A percentile compares a stretch with the other conserved stretches of the same genome.
phyloP scores from a whole-genome alignment of 2,113 vertebrate genomes.

The Bubo scandiacus region DNA sequence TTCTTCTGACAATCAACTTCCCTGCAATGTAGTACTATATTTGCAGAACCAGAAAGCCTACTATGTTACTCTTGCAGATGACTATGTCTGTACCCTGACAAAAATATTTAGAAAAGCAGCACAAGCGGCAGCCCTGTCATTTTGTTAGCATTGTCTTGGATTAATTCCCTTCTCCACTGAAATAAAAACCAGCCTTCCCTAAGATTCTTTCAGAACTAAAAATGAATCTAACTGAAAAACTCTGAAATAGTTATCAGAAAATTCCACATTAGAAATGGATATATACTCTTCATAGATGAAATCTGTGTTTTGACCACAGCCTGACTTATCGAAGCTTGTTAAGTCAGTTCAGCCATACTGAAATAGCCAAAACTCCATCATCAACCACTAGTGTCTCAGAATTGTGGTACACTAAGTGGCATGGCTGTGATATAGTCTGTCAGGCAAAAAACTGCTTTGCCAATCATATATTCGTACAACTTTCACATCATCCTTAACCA shows the following conservation, averaged over 20 bases:
- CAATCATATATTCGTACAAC: neutral
- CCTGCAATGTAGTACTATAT: neutral
- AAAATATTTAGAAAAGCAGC: constrained; percentile 5
- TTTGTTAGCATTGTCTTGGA: neutral
- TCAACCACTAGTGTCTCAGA: neutral
- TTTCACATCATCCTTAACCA: neutral
- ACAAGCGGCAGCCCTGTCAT: neutral
- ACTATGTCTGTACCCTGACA: neutral
- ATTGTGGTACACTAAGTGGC: neutral
- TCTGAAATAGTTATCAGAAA: neutral
- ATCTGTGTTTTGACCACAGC: neutral
- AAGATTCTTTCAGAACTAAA: neutral
- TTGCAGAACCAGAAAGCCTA: neutral
- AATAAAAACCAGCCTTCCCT: neutral
- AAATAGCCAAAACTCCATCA: neutral
- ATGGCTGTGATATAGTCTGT: neutral
- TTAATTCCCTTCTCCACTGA: neutral
- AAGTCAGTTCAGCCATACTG: neutral
- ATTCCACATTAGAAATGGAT: neutral
- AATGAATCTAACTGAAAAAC: neutral
- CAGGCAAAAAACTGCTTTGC: neutral
- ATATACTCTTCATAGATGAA: neutral
- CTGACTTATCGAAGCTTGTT: neutral
- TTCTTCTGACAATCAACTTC: neutral
- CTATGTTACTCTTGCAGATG: neutral